Base-by-base conservation (phyloP, 2,888 invertebrate species). In the Ophioninae sp. region DNA sequence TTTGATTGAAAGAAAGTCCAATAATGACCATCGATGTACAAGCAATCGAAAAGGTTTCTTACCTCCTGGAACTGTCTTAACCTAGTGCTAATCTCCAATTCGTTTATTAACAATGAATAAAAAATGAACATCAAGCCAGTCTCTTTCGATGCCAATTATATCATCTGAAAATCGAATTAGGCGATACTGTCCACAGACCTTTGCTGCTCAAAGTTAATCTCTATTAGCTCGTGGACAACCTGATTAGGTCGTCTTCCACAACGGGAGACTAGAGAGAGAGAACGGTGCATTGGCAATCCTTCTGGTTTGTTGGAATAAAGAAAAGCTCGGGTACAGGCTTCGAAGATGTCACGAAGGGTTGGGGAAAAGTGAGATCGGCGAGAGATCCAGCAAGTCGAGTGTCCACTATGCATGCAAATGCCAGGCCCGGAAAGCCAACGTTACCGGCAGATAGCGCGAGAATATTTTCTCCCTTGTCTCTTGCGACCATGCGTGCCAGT, bases 371-470 rank as follows among this genome's bases (percentile, higher is more conserved):
- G 41, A 72, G 75, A 82, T 85, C 79, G 67, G 72, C 70, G 64
- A 50, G 79, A 83, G 79, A 83, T 84, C 79, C 68, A 65, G 73
- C 72, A 62, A 79, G 77, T 72, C 44, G 83, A 81, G 85, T 85
- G 86, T 85, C 86, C 85, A 88, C 87, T 88, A 85, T 87, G 87
- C 85, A 88, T 87, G 88, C 86, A 87, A 88, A 88, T 88, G 81
- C 81, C 85, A 64, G 64, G 72, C 73, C 79, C 83, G 76, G 65
- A 61, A 61, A 76, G 67, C 79, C 79, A 62, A 72, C 75, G 82
- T 82, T 82, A 79, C 76, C 75, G 20, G 59, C 39, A 44, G 39
- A 37, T 70, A 39, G 68, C n/a, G 61, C 21, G 44, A 41, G 67
- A 57, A 21, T 62, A 44, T 69, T 44, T 69, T 41, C 68, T 64